Conservation (phyloP, 2,113 vertebrate genomes). For the Nibea albiflora region DNA sequence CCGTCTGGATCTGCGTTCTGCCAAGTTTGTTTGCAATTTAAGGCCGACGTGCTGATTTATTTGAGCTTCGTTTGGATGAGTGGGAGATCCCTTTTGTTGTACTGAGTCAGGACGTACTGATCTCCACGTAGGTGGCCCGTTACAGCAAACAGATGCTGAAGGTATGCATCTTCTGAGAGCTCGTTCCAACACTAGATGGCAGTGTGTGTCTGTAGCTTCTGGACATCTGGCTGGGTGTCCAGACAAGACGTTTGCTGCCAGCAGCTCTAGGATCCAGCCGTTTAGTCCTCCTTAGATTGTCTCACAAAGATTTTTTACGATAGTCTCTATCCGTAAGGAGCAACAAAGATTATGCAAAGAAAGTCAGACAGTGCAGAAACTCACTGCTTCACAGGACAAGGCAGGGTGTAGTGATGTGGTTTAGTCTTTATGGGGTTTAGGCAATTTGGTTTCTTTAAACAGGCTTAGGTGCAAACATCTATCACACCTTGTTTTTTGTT, state of each 20-base stretch:
- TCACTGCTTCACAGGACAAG: slow-evolving; percentile 21
- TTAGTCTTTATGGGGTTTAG: slow-evolving; percentile 15
- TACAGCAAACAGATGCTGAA: slow-evolving; percentile 68
- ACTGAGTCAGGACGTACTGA: slow-evolving; percentile 27
- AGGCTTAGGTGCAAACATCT: background rate
- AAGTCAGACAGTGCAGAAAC: slow-evolving; percentile 34
- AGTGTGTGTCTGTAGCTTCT: slow-evolving; percentile 58
- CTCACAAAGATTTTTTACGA: slow-evolving; percentile 40
- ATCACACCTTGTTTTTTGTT: background rate
- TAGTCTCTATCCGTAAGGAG: slow-evolving; percentile 27
- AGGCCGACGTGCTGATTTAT: slow-evolving; percentile 53
- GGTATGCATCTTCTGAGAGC: background rate
- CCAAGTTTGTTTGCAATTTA: slow-evolving; percentile 55
- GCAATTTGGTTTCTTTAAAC: slow-evolving; percentile 2
- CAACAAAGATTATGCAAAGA: slow-evolving; percentile 33
- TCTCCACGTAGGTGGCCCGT: slow-evolving; percentile 65
- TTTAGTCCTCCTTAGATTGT: slow-evolving; percentile 20
- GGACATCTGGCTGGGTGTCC: slow-evolving; percentile 14
- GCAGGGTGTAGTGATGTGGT: slow-evolving; percentile 15
- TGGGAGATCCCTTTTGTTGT: slow-evolving; percentile 40
- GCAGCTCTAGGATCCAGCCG: slow-evolving; percentile 25
- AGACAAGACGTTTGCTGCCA: slow-evolving; percentile 10
- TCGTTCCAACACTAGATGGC: slow-evolving; percentile 77
- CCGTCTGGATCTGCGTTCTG: slow-evolving; percentile 28
- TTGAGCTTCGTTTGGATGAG: slow-evolving; percentile 45